Evolutionary conservation across 1,140 invertebrate genomes (phyloP).

Genomic region (Rhyacophila brunnea): DNA sequence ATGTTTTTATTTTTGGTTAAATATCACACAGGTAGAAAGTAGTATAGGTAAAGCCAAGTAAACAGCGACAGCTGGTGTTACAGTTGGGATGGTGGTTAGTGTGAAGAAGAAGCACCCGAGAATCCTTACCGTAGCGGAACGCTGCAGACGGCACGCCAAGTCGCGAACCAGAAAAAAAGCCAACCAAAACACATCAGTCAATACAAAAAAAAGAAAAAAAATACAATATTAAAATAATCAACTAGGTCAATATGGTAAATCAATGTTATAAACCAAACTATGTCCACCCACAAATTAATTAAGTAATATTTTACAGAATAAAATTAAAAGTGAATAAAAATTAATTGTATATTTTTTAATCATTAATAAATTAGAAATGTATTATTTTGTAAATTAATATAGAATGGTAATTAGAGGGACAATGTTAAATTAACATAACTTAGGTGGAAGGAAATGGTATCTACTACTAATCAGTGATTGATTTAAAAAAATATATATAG

Average conservation of each 20-base stretch:
- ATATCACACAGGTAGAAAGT: too few relatives aligned
- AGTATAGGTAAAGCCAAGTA: too few relatives aligned
- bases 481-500: too few relatives aligned
- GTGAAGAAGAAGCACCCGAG: background rate
- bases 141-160: slow-evolving; percentile 23
- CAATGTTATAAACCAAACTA: too few relatives aligned
- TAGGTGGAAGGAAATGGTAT: too few relatives aligned
- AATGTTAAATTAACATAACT: too few relatives aligned
- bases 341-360: background rate
- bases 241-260: slow-evolving; percentile 6
- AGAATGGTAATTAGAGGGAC: too few relatives aligned
- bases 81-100: background rate
- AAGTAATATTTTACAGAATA: background rate
- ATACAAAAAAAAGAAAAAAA: slow-evolving; percentile 21
- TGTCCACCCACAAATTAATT: background rate
- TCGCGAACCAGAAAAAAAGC: slow-evolving; percentile 31
- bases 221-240: slow-evolving; percentile 3
- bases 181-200: slow-evolving; percentile 24
- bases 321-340: background rate
- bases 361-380: too few relatives aligned
- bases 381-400: too few relatives aligned
- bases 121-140: slow-evolving; percentile 32
- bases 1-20: too few relatives aligned
- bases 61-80: background rate
- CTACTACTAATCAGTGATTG: too few relatives aligned